Evolutionary conservation across 2,113 vertebrate species (phyloP).

Genomic region (Struthidea cinerea): DNA sequence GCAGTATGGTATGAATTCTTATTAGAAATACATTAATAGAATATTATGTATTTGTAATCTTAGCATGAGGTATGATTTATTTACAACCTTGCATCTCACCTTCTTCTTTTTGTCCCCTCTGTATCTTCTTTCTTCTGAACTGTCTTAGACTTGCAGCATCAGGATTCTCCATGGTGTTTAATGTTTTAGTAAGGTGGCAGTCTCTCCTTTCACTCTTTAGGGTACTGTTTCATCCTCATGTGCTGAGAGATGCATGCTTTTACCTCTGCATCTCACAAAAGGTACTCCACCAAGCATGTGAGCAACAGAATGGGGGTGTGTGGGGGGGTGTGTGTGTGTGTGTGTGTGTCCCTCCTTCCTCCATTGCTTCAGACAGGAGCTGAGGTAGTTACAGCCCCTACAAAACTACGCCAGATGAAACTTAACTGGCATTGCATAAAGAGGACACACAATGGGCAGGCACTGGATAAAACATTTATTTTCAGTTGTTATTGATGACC

Average conservation of each 20-base stretch:
- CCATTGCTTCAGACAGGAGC: not conserved
- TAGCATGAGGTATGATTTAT: constrained; percentile 7
- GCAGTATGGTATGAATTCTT: not conserved
- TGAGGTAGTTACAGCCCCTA: not conserved
- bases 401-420: not conserved
- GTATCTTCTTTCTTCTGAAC: constrained; percentile 22
- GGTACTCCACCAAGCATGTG: not conserved
- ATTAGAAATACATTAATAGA: not conserved
- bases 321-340: no score
- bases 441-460: constrained; percentile 16
- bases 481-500: constrained; percentile 69
- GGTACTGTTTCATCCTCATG: constrained; percentile 19
- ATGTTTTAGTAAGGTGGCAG: constrained; percentile 45
- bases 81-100: not conserved
- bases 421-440: constrained; percentile 46
- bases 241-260: not conserved
- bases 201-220: constrained; percentile 32
- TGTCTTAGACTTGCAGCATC: not conserved
- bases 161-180: constrained; percentile 17
- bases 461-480: constrained; percentile 59
- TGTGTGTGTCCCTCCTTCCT: not conserved
- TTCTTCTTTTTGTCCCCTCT: not conserved
- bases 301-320: not conserved
- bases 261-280: not conserved
- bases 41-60: not conserved